These are phyloP conservation scores for Ennomos erosarius DNA, from an alignment of 2,888 invertebrate genomes.

Conservation along the genomic window DNA sequence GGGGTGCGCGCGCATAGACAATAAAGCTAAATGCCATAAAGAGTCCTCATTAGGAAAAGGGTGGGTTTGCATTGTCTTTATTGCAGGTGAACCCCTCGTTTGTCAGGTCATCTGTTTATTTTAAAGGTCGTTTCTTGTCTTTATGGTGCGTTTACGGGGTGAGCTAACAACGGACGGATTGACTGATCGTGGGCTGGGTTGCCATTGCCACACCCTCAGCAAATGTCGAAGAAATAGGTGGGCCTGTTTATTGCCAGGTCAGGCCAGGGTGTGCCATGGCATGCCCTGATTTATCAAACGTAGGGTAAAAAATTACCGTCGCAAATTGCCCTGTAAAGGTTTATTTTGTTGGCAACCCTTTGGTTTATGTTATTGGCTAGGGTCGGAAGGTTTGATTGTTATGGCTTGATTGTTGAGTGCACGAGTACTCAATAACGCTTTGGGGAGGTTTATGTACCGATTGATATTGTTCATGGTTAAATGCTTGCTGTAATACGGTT, in stretches of 20 bases:
- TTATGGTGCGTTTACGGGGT: constrained; percentile 71
- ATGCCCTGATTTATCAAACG: constrained; percentile 72
- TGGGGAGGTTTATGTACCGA: constrained; percentile 24
- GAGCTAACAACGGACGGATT: constrained; percentile 66
- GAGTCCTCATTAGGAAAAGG: constrained; percentile 81
- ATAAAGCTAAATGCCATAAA: constrained; percentile 81
- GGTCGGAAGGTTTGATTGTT: constrained; percentile 31
- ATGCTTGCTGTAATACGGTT: constrained; percentile 2
- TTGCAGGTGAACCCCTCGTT: constrained; percentile 72
- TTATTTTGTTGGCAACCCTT: constrained; percentile 50
- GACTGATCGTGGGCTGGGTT: constrained; percentile 66
- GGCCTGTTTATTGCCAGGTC: constrained; percentile 68
- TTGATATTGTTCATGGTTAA: constrained; percentile 7
- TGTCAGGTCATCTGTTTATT: constrained; percentile 80
- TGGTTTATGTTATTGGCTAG: constrained; percentile 37
- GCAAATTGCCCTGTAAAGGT: constrained; percentile 60
- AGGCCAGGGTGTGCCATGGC: constrained; percentile 67
- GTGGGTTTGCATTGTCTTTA: constrained; percentile 73
- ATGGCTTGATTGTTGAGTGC: constrained; percentile 43
- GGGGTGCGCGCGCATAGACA: constrained; percentile 80
- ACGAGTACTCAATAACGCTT: constrained; percentile 37
- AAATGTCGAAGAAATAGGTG: constrained; percentile 71
- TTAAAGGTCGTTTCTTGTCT: constrained; percentile 76
- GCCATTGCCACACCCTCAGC: constrained; percentile 70
- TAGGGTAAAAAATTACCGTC: constrained; percentile 59